These are phyloP conservation scores for Fratercula arctica DNA, from an alignment of 2,797 vertebrate genomes.

Conservation along the genomic window DNA sequence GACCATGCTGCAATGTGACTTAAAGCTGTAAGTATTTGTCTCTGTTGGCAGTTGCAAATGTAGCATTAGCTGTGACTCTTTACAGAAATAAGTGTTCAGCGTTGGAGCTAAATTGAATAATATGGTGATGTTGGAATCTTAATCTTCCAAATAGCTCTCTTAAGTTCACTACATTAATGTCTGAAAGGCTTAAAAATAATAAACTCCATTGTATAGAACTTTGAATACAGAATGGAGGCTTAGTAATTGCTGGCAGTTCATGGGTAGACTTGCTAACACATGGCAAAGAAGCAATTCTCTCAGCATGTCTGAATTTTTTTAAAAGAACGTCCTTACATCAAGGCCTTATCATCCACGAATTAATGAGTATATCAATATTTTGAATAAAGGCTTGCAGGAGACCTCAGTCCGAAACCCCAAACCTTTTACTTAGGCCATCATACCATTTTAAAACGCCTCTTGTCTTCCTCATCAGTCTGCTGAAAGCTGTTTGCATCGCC, in stretches of 20 bases:
- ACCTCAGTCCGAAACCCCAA: neutral
- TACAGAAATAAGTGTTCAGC: conserved; percentile 19
- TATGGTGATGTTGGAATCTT: conserved; percentile 29
- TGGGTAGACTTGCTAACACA: neutral
- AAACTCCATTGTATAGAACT: conserved; percentile 45
- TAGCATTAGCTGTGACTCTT: conserved; percentile 13
- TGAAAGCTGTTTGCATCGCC: neutral
- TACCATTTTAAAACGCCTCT: neutral
- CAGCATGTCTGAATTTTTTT: neutral
- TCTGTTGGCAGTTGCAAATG: neutral
- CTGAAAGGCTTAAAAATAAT: conserved; percentile 63
- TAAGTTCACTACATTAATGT: conserved; percentile 14
- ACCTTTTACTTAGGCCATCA: neutral
- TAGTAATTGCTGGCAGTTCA: conserved; percentile 30
- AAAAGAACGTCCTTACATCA: neutral
- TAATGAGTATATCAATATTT: neutral
- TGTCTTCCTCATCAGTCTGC: neutral
- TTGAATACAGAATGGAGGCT: conserved; percentile 38
- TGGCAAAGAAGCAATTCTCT: conserved; percentile 45
- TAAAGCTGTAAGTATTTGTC: conserved; percentile 32
- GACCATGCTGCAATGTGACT: neutral
- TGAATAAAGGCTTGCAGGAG: neutral
- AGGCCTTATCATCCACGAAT: neutral
- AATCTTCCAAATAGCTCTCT: conserved; percentile 53
- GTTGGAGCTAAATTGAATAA: conserved; percentile 63